phyloP scores from a whole-genome alignment of 2,113 vertebrate species.

The Macrotis lagotis region DNA sequence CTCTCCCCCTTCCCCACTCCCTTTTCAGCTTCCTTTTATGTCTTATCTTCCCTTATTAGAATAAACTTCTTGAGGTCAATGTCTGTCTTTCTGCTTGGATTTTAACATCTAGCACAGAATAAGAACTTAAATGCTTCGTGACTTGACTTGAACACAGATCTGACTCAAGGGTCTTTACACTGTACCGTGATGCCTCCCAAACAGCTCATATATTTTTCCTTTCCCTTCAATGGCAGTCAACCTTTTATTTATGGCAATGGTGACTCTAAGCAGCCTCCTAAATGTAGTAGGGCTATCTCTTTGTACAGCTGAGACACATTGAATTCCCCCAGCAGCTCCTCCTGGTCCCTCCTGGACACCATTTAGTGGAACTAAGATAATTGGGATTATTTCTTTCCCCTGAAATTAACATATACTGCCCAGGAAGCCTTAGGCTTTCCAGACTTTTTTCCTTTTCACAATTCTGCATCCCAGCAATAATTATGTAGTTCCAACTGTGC shows the following conservation, averaged over 20 bases:
- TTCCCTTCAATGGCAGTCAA: slow-evolving; percentile 73
- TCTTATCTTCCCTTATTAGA: slow-evolving; percentile 57
- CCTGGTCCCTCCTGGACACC: slow-evolving; percentile 10
- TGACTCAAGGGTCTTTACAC: slow-evolving; percentile 59
- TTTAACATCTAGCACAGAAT: slow-evolving; percentile 62
- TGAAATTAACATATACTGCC: slow-evolving; percentile 18
- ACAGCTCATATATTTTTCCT: slow-evolving; percentile 73
- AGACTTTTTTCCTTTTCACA: background rate
- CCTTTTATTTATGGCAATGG: slow-evolving; percentile 71
- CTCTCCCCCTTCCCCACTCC: background rate
- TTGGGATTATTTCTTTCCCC: slow-evolving; percentile 36
- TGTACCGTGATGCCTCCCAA: slow-evolving; percentile 3
- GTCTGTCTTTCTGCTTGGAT: slow-evolving; percentile 68
- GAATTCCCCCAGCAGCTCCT: slow-evolving; percentile 30
- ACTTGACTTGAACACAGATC: slow-evolving; percentile 53
- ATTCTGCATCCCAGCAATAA: slow-evolving; percentile 41
- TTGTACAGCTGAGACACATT: slow-evolving; percentile 31
- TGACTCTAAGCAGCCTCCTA: slow-evolving; percentile 69
- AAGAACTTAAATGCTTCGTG: slow-evolving; percentile 67
- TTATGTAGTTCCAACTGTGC: slow-evolving; percentile 49
- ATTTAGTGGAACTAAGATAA: background rate
- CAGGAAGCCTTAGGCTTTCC: slow-evolving; percentile 45
- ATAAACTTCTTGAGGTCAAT: slow-evolving; percentile 74
- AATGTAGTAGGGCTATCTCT: slow-evolving; percentile 63
- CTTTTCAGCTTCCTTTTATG: background rate